Conservation (phyloP, 1,140 invertebrate genomes). For the Drosophila serrata region DNA sequence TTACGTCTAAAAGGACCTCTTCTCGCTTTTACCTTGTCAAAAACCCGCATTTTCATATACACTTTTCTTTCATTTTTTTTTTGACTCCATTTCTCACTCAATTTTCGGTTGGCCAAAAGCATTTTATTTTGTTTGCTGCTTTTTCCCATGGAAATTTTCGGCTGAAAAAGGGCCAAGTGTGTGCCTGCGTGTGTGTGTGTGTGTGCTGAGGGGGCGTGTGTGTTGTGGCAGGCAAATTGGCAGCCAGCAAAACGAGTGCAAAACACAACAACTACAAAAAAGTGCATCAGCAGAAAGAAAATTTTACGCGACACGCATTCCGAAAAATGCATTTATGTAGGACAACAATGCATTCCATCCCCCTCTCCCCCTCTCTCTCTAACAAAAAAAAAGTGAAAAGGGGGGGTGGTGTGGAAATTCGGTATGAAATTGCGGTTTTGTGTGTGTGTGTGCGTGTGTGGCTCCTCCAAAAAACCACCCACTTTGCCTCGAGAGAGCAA, state of each 20-base stretch:
- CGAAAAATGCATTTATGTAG: conserved; percentile 72
- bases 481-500: conserved; percentile 38
- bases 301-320: conserved; percentile 74
- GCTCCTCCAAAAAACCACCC: conserved; percentile 24
- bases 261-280: conserved; percentile 20
- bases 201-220: neutral
- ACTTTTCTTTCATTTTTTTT: too few relatives aligned
- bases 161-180: conserved; percentile 17
- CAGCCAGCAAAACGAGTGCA: conserved; percentile 35
- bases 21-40: conserved; percentile 1
- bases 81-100: conserved; percentile 2
- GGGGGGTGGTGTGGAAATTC: conserved; percentile 50
- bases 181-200: conserved; percentile 3
- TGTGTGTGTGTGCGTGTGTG: conserved; percentile 17
- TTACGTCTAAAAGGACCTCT: conserved; percentile 51
- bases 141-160: conserved; percentile 7
- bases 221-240: conserved; percentile 65
- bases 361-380: neutral
- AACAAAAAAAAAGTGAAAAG: neutral
- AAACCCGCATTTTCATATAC: neutral
- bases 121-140: conserved; percentile 58
- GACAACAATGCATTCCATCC: conserved; percentile 17
- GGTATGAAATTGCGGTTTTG: conserved; percentile 75
- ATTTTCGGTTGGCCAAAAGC: conserved; percentile 38
- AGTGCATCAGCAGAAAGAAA: conserved; percentile 34